Base-by-base conservation (phyloP, 1,140 invertebrate species). In the Sinonovacula constricta region DNA sequence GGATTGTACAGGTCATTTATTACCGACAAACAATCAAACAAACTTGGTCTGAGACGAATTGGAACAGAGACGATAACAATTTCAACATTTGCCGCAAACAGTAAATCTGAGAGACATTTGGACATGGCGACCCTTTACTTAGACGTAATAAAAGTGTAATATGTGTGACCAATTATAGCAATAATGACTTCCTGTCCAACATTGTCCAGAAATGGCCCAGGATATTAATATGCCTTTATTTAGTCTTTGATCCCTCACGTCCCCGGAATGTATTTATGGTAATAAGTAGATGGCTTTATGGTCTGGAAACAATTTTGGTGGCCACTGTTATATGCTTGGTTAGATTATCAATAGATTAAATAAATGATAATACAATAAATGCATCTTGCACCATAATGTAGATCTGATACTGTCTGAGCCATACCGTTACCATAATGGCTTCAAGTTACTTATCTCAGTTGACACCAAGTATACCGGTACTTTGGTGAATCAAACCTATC, bases 1-100 rank as follows among this genome's bases (percentile, higher is more conserved):
- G 74, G 74, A 36, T 31, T 67, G 2, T 56, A 69, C 15, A 68
- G 62, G 12, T 69, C 70, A n/a, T 82, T 75, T 39, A 79, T 82
- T 36, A 74, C 81, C 36, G 18, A 75, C 30, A n/a, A 80, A 15
- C 24, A 80, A 53, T 65, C 63, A 24, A 14, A 66, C 1, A 56
- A 57, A 75, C 49, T 79, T 1, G 7, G 74, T 10, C 26, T 79
- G 7, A 18, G 33, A 22, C 3, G 33, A 24, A 71, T n/a, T n/a
- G 53, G 33, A 7, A 60, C 15, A 51, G 39, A 63, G 34, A 26
- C 0, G 4, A 31, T 69, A 34, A 28, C 54, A 34, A 45, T 69
- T 18, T 70, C 76, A 26, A 36, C n/a, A 70, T 79, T 69, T 56
- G 59, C 57, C 15, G 57, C 30, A 5, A 15, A 59, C 36, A 39